A percentile compares a stretch with the other conserved stretches of the same genome.
Conservation (phyloP, 2,113 vertebrate genomes). For the Bostrychus sinensis region DNA sequence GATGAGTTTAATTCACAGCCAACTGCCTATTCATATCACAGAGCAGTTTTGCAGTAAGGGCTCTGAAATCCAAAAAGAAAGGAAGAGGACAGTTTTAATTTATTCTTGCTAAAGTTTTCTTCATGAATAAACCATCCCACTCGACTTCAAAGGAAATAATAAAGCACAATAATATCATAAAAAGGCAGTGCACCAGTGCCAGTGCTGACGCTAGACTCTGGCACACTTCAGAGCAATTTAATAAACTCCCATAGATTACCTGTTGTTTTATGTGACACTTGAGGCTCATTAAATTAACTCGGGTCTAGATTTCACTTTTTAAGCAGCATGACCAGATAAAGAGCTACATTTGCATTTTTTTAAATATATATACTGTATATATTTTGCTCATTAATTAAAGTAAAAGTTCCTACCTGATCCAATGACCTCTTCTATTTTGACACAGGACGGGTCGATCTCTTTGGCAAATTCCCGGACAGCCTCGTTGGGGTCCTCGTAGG, state of each 20-base stretch:
- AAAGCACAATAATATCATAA: constrained; percentile 54
- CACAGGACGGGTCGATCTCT: constrained; percentile 74
- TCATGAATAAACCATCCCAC: constrained; percentile 70
- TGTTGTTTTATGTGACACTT: constrained; percentile 27
- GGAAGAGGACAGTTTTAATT: constrained; percentile 59
- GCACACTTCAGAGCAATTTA: constrained; percentile 28
- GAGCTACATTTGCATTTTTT: background rate
- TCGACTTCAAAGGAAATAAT: constrained; percentile 70
- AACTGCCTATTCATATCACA: constrained; percentile 52
- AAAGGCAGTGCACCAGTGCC: constrained; percentile 38
- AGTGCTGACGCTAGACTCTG: constrained; percentile 51
- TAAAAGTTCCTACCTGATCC: constrained; percentile 68
- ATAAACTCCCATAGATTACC: constrained; percentile 34
- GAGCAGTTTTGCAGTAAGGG: constrained; percentile 47
- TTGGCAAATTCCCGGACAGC: constrained; percentile 76
- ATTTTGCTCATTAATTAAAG: background rate
- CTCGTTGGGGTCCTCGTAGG: constrained; percentile 88
- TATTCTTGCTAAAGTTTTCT: constrained; percentile 65
- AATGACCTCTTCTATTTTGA: constrained; percentile 78
- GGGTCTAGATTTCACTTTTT: constrained; percentile 16
- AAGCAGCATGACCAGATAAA: background rate
- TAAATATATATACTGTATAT: too few relatives aligned
- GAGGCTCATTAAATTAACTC: constrained; percentile 38
- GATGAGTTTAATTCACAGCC: constrained; percentile 24
- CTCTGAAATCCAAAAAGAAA: constrained; percentile 54